Conservation (phyloP, 2,888 invertebrate genomes). For the Polymixis lichenea region DNA sequence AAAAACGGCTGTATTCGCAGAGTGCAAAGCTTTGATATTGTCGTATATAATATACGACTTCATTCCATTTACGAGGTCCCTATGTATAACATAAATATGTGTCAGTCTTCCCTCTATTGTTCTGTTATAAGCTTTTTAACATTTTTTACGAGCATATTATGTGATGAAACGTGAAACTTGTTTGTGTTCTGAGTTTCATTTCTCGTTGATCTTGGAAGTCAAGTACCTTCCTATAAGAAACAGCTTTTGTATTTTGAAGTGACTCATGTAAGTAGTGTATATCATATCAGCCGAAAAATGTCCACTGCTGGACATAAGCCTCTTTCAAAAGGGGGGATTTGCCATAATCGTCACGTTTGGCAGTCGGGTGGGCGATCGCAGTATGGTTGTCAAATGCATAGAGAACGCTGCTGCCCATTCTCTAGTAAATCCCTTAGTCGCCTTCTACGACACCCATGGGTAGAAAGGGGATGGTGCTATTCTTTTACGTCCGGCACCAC, state of each 20-base stretch:
- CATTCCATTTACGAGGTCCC: slow-evolving; percentile 51
- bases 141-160: slow-evolving; percentile 40
- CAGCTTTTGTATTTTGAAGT: not conserved
- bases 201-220: not conserved
- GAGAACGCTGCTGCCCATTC: no score
- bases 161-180: slow-evolving; percentile 30
- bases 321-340: no score
- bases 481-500: no score
- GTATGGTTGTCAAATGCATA: no score
- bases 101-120: slow-evolving; percentile 32
- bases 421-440: no score
- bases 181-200: slow-evolving; percentile 7
- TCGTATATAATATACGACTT: slow-evolving; percentile 42
- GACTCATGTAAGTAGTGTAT: not conserved
- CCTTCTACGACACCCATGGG: no score
- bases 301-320: no score
- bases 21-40: slow-evolving; percentile 29
- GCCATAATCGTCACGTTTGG: no score
- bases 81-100: slow-evolving; percentile 38
- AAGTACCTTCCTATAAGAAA: not conserved
- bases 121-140: slow-evolving; percentile 49
- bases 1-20: slow-evolving; percentile 10
- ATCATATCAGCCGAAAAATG: no score
- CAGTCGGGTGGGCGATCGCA: no score
- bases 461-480: no score